phyloP scores from a whole-genome alignment of 2,797 vertebrate genomes.

The Setipinna tenuifilis region DNA sequence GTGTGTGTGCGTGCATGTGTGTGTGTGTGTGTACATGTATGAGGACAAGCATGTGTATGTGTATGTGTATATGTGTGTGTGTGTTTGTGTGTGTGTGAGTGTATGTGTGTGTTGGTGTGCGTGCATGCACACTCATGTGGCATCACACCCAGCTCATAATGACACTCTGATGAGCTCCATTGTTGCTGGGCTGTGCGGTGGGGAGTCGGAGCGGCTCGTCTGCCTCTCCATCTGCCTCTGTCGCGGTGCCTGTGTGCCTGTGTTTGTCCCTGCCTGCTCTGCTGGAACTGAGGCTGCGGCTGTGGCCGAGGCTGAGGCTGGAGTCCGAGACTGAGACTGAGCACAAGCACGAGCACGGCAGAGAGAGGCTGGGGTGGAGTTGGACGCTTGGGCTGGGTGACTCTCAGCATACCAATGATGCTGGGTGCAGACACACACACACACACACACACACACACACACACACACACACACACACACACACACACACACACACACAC shows the following conservation, averaged over 20 bases:
- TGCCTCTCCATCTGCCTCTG: conserved; percentile 32
- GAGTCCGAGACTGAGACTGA: neutral
- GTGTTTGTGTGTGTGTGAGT: conserved; percentile 34
- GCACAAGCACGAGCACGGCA: too few species aligned
- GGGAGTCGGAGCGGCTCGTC: conserved; percentile 45
- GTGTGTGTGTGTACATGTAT: conserved; percentile 29
- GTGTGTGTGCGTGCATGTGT: conserved; percentile 10
- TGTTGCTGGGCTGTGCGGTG: conserved; percentile 59
- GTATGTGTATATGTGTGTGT: conserved; percentile 29
- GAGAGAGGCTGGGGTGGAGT: neutral
- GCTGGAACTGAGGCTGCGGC: neutral
- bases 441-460: conserved; percentile 7
- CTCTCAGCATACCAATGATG: conserved; percentile 78
- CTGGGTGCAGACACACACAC: conserved; percentile 70
- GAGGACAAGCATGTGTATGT: conserved; percentile 1
- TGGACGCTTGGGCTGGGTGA: conserved; percentile 57
- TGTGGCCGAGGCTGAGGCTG: neutral
- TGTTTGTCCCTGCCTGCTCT: neutral
- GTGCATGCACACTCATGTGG: conserved; percentile 30
- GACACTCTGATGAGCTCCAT: conserved; percentile 73
- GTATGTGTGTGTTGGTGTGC: conserved; percentile 38
- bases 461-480: neutral
- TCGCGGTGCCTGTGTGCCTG: neutral
- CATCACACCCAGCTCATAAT: conserved; percentile 67
- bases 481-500: conserved; percentile 24